A percentile compares a stretch with the other conserved stretches of the same genome.
phyloP scores from a whole-genome alignment of 2,113 vertebrate genomes.

The Ammodramus savannarum region DNA sequence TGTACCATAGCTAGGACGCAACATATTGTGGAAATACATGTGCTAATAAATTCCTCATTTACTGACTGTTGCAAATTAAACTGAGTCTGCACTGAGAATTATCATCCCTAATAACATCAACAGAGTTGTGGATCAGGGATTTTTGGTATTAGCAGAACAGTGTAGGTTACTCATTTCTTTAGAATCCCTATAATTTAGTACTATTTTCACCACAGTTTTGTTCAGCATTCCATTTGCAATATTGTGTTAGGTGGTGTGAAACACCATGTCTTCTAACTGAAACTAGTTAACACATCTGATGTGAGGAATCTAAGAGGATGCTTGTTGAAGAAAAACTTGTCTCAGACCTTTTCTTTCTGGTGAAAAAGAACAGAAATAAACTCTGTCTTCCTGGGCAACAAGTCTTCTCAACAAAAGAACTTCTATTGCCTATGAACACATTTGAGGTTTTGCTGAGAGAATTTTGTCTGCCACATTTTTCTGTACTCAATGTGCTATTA shows the following conservation, averaged over 20 bases:
- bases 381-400: neutral
- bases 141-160: neutral
- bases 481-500: neutral
- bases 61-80: neutral
- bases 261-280: neutral
- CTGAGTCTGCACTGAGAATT: neutral
- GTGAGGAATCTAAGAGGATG: neutral
- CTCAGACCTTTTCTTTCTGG: neutral
- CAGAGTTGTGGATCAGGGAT: rapidly evolving
- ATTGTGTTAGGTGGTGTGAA: neutral
- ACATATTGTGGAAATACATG: neutral
- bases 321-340: neutral
- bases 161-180: neutral
- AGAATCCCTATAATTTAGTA: neutral
- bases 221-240: neutral
- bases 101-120: neutral
- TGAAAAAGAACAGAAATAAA: constrained; percentile 3
- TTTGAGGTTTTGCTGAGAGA: neutral
- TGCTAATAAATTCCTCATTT: neutral
- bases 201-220: neutral
- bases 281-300: neutral
- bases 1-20: neutral
- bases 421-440: neutral
- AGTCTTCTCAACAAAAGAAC: neutral
- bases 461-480: neutral